Evolutionary conservation across 2,113 vertebrate species (phyloP), one percentile per base, ranked within the genome.

Genomic region (Odobenus rosmarus): DNA sequence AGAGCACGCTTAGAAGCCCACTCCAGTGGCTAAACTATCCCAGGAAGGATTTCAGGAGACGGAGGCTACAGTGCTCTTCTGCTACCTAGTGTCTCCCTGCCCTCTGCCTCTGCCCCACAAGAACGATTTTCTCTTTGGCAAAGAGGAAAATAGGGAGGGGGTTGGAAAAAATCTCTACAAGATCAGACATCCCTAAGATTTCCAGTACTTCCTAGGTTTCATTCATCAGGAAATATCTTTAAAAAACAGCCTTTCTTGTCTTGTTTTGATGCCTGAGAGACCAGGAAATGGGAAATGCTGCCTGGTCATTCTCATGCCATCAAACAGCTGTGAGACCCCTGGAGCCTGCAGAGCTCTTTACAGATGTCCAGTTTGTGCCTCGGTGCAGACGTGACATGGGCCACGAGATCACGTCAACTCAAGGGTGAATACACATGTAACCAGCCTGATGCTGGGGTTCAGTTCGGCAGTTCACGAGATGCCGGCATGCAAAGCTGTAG

Each of bases 141-240:
- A 59, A 42, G 49, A 67, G 84, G 62, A 93, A 88, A 90, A 19
- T 9, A 19, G 4, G 3, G 6, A 59, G 16, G 14, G 15, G 26
- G 0, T 62, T 87, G 19, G 31, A 31, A 49, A 93, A 93, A 90
- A 42, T 19, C 46, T 23, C 64, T 72, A 4, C 42, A 80, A 67
- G 57, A 49, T 86, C 95, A 74, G 33, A 80, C 28, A 18, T 69
- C 39, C 26, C 31, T 95, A 19, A 88, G 23, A 57, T 80, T 71
- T 85, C 42, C 71, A 93, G 77, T 39, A 55, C 55, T 93, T 93
- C 85, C 92, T 93, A 64, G 57, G 76, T 91, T 87, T 96, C 23
- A 84, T 61, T 76, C 42, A 13, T 46, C 71, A 94, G 93, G 93
- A 97, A 94, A 86, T 83, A 42, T 11, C n/a, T 85, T 10, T n/a